Conservation (phyloP, 2,113 vertebrate species). For the Globicephala melas region DNA sequence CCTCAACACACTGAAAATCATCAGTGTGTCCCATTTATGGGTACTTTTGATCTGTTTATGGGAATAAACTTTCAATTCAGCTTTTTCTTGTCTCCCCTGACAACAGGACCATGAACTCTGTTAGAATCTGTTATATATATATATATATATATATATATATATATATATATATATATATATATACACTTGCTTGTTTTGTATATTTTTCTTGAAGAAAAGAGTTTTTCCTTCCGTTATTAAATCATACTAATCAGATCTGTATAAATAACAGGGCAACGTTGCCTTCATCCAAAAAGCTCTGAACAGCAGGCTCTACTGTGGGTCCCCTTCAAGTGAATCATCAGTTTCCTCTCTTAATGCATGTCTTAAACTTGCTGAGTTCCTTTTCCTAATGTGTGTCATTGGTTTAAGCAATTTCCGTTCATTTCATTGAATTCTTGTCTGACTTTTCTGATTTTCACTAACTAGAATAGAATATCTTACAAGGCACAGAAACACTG, state of each 20-base stretch:
- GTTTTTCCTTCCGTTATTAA: not conserved
- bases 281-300: not conserved
- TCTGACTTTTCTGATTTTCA: not conserved
- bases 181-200: not conserved
- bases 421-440: not conserved
- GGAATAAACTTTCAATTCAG: not conserved
- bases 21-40: not conserved
- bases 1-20: not conserved
- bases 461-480: not conserved
- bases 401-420: not conserved
- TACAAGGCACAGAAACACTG: not conserved
- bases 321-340: not conserved
- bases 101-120: not conserved
- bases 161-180: no score
- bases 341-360: not conserved
- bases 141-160: no score
- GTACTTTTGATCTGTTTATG: not conserved
- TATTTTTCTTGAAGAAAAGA: not conserved
- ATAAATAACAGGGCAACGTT: fast-evolving
- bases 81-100: not conserved
- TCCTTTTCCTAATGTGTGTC: not conserved
- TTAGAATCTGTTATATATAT: not conserved
- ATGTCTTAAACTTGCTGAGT: not conserved
- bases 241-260: not conserved
- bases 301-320: not conserved